phyloP scores from a whole-genome alignment of 2,888 invertebrate species.

The Clitarchus hookeri region DNA sequence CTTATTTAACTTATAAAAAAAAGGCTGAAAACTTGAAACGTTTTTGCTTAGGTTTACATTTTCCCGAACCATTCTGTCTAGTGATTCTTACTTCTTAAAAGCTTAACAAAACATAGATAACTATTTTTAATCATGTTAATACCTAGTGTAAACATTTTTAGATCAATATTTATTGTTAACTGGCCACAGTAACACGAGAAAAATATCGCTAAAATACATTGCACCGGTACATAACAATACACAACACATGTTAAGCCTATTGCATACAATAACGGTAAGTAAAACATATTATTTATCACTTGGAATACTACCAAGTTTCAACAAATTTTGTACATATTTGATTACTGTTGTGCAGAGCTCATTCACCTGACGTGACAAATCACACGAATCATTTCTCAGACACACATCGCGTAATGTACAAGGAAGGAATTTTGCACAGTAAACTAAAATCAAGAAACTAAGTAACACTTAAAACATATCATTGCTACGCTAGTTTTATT shows the following conservation, averaged over 20 bases:
- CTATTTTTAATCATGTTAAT: background rate
- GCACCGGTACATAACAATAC: background rate
- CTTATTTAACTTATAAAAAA: too few relatives aligned
- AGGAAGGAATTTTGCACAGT: background rate
- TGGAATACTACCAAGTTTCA: background rate
- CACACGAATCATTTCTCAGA: background rate
- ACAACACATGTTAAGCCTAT: background rate
- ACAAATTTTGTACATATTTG: background rate
- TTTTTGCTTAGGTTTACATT: too few relatives aligned
- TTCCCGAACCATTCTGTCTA: too few relatives aligned
- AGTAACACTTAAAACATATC: background rate
- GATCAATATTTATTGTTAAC: background rate
- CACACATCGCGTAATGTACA: background rate
- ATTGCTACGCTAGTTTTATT: background rate
- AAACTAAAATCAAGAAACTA: background rate
- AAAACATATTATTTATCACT: background rate
- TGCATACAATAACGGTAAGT: background rate
- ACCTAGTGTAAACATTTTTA: background rate
- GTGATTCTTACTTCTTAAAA: too few relatives aligned
- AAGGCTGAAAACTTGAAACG: too few relatives aligned
- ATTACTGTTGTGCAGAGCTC: background rate
- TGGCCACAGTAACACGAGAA: background rate
- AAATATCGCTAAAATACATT: conserved; percentile 7
- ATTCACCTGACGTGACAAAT: background rate
- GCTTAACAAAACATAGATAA: too few relatives aligned